Conservation (phyloP, 1,140 invertebrate genomes). For the Drosophila fuyamai region DNA sequence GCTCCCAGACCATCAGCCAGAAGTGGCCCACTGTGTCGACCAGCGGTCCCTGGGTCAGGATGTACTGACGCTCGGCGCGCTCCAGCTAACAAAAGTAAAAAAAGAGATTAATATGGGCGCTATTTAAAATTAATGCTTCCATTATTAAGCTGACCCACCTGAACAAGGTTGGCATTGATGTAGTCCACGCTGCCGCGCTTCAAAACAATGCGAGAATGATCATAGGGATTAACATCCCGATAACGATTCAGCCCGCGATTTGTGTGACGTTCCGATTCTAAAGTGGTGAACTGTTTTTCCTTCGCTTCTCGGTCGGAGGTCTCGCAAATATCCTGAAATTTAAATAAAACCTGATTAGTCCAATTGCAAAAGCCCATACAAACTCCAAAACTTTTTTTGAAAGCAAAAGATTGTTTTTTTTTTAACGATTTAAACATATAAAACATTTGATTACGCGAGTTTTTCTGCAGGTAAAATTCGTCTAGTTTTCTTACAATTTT, state of each 20-base stretch:
- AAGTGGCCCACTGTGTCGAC: conserved; percentile 95
- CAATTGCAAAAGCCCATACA: background rate
- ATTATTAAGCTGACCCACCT: conserved; percentile 85
- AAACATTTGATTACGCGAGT: too few species aligned
- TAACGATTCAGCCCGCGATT: conserved; percentile 90
- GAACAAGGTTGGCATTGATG: conserved; percentile 96
- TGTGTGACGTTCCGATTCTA: conserved; percentile 86
- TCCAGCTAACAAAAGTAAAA: conserved; percentile 87
- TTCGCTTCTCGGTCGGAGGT: conserved; percentile 85
- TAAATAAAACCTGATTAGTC: conserved; percentile 10
- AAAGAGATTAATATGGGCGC: background rate
- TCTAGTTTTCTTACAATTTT: background rate
- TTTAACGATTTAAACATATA: too few species aligned
- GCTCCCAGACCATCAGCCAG: conserved; percentile 99
- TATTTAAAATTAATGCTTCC: too few species aligned
- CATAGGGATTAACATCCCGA: conserved; percentile 97
- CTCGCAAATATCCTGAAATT: conserved; percentile 85
- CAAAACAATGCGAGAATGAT: conserved; percentile 95
- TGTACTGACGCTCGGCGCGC: conserved; percentile 94
- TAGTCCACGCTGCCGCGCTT: conserved; percentile 90
- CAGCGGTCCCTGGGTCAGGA: conserved; percentile 96
- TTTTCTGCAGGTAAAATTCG: background rate
- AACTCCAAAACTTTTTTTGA: too few species aligned
- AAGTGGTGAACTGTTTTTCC: conserved; percentile 87
- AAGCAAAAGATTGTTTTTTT: too few species aligned